A percentile compares a stretch with the other conserved stretches of the same genome.
Evolutionary conservation across 2,113 vertebrate genomes (phyloP).

Genomic region (Brachyistius frenatus): DNA sequence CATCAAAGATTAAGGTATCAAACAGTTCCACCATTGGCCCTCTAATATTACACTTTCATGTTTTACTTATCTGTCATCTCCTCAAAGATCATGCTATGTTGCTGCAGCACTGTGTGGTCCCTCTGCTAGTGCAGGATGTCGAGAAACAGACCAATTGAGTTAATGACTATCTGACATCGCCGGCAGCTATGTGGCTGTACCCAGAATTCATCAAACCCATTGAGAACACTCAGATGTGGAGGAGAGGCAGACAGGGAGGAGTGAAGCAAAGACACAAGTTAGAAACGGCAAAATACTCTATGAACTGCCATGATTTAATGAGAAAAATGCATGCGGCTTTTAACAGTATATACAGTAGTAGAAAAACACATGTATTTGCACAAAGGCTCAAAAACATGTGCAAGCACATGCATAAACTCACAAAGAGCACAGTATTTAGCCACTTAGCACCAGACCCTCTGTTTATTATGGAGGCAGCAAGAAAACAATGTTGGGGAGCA

Average conservation of each 20-base stretch:
- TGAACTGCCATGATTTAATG: conserved; percentile 22
- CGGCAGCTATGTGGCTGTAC: conserved; percentile 59
- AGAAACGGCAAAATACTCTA: conserved; percentile 33
- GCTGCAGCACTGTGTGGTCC: conserved; percentile 74
- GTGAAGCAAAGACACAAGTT: conserved; percentile 22
- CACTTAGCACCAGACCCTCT: conserved; percentile 61
- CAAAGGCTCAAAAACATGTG: conserved; percentile 20
- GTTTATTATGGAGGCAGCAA: conserved; percentile 49
- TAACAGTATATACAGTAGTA: conserved; percentile 41
- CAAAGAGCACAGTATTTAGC: conserved; percentile 22
- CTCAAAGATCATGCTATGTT: conserved; percentile 58
- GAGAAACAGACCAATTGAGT: conserved; percentile 57
- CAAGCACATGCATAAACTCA: conserved; percentile 18
- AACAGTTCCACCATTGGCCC: conserved; percentile 42
- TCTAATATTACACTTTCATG: conserved; percentile 65
- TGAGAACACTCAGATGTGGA: conserved; percentile 69
- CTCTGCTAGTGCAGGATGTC: conserved; percentile 55
- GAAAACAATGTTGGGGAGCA: conserved; percentile 65
- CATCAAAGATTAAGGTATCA: conserved; percentile 57
- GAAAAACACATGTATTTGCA: conserved; percentile 15
- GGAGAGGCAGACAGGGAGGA: conserved; percentile 40
- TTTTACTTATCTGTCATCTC: conserved; percentile 65
- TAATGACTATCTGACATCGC: conserved; percentile 70
- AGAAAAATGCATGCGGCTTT: conserved; percentile 27
- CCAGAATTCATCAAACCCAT: conserved; percentile 63